Base-by-base conservation (phyloP, 2,797 vertebrate genomes). In the Nyctibius grandis region DNA sequence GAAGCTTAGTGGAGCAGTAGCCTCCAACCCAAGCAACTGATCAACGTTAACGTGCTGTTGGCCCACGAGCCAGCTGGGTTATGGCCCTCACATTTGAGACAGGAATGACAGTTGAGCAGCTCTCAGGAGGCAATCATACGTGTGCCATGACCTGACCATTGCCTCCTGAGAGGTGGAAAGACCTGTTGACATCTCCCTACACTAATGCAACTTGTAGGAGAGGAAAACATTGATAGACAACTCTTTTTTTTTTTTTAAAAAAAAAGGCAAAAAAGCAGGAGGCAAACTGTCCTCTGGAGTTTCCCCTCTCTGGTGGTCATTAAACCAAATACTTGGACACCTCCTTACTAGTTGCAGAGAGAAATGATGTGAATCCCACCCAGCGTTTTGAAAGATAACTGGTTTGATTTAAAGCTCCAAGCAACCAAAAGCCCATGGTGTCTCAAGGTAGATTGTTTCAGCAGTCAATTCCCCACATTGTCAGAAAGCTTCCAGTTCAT, bases 361-460 rank as follows among this genome's bases (percentile, higher is more conserved):
- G 31, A 53, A 64, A 64, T 57, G 68, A 83, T 68, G 82, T 29
- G 63, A 83, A 86, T 89, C 73, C 68, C 81, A 80, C 77, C 57
- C 73, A 72, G 81, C 47, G 22, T 42, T 77, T n/a, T 59, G 70
- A 44, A 53, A 76, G 74, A 47, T 28, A 77, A 67, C 34, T 48
- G 17, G 4, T 50, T 57, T 50, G 61, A 86, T 83, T 86, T 89
- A 65, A 56, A 78, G 53, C 73, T 44, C 15, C 33, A 38, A 15
- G 33, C 25, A 77, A 50, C 20, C 19, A 16, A 64, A 50, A 88
- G 33, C 31, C 22, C 14, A 21, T 38, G 23, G 53, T 65, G 50
- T n/a, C 53, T 89, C 5, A 1, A 63, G 48, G 59, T 26, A 40
- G 77, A 48, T 20, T 7, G 57, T 63, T 84, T 73, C 48, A 45